Evolutionary conservation across 2,113 vertebrate species (phyloP).

Genomic region (Lepus timidus): DNA sequence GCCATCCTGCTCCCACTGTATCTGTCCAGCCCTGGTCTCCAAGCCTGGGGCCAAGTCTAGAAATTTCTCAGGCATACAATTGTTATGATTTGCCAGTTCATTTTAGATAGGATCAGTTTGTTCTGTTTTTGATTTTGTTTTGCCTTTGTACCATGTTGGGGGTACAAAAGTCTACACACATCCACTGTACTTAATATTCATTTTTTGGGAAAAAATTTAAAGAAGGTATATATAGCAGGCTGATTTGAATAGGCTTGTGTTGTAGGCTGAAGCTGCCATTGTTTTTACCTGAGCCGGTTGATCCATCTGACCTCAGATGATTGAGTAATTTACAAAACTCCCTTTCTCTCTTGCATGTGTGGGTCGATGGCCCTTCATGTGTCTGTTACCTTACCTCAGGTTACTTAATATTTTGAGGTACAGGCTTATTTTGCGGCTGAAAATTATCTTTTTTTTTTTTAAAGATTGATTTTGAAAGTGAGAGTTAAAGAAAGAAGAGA

Average conservation of each 20-base stretch:
- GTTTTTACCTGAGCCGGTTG: not conserved
- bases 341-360: not conserved
- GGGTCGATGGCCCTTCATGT: not conserved
- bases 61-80: not conserved
- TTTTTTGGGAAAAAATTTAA: not conserved
- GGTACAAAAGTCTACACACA: not conserved
- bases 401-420: not conserved
- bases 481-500: no score
- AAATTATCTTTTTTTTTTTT: not conserved
- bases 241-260: not conserved
- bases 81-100: not conserved
- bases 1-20: rapidly evolving
- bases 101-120: not conserved
- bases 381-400: not conserved
- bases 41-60: not conserved
- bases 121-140: not conserved
- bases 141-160: not conserved
- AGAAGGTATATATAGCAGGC: not conserved
- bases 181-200: not conserved
- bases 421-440: not conserved
- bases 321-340: not conserved
- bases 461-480: no score
- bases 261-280: not conserved
- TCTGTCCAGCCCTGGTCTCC: not conserved
- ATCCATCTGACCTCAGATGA: not conserved